phyloP scores from a whole-genome alignment of 1,140 invertebrate genomes.

The Cydia strobilella region DNA sequence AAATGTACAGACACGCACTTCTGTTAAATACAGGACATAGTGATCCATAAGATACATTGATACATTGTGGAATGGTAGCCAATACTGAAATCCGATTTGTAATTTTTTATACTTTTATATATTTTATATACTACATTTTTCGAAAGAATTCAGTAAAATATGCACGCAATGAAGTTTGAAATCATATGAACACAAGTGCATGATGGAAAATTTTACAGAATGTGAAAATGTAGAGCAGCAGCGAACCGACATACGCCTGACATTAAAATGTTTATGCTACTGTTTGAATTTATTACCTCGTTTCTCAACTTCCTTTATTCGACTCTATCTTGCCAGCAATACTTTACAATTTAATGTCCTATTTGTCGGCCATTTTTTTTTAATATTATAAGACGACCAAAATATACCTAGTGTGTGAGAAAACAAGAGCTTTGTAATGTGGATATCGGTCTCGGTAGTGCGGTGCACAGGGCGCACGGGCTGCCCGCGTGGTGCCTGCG shows the following conservation, averaged over 20 bases:
- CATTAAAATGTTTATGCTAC: conserved; percentile 2
- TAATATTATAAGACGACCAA: background rate
- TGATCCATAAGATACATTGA: too few relatives aligned
- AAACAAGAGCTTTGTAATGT: conserved; percentile 52
- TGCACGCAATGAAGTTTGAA: background rate
- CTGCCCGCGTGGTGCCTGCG: conserved; percentile 58
- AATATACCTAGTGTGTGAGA: conserved; percentile 33
- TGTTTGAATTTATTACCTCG: background rate
- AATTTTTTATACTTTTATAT: too few relatives aligned
- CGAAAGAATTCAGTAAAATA: too few relatives aligned
- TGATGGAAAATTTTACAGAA: conserved; percentile 19
- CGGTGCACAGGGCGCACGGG: conserved; percentile 60
- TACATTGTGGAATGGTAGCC: too few relatives aligned
- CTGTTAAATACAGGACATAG: too few relatives aligned
- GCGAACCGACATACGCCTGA: background rate
- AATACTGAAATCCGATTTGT: too few relatives aligned
- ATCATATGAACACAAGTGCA: background rate
- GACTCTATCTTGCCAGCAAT: background rate
- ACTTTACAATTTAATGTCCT: background rate
- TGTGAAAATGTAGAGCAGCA: conserved; percentile 16
- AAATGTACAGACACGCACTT: too few relatives aligned
- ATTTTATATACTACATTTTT: too few relatives aligned
- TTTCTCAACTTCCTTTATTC: conserved; percentile 9
- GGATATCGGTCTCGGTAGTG: conserved; percentile 56
- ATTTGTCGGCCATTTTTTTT: conserved; percentile 11